These are phyloP conservation scores for Atta cephalotes DNA, from an alignment of 1,140 invertebrate genomes.

Conservation along the genomic window DNA sequence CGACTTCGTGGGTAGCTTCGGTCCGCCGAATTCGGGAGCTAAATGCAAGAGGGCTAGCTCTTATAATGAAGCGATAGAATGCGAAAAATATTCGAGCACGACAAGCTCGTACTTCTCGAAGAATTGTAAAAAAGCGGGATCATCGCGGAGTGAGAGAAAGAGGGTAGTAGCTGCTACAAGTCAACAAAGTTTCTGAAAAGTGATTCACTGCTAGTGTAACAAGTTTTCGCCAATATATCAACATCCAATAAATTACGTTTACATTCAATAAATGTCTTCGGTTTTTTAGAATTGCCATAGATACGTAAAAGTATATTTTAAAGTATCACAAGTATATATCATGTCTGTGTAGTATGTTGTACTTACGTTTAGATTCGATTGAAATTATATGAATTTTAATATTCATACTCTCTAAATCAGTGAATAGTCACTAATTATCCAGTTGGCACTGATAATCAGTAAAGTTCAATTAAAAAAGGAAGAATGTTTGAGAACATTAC, in stretches of 20 bases:
- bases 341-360: not conserved
- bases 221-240: not conserved
- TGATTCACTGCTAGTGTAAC: not conserved
- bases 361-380: not conserved
- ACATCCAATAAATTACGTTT: not conserved
- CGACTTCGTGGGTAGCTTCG: constrained; percentile 72
- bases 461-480: too few species aligned
- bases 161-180: constrained; percentile 10
- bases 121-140: constrained; percentile 73
- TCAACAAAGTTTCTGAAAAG: not conserved
- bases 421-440: too few species aligned
- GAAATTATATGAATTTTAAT: not conserved
- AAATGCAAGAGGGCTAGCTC: constrained; percentile 60
- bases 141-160: constrained; percentile 16
- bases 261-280: not conserved
- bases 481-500: too few species aligned
- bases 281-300: not conserved
- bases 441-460: too few species aligned
- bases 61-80: constrained; percentile 85
- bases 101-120: constrained; percentile 77
- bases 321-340: not conserved
- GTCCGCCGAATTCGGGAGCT: constrained; percentile 71
- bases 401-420: not conserved
- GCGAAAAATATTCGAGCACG: constrained; percentile 81
- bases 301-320: not conserved